These are phyloP conservation scores for Syritta pipiens DNA, from an alignment of 2,888 invertebrate species.

Conservation along the genomic window DNA sequence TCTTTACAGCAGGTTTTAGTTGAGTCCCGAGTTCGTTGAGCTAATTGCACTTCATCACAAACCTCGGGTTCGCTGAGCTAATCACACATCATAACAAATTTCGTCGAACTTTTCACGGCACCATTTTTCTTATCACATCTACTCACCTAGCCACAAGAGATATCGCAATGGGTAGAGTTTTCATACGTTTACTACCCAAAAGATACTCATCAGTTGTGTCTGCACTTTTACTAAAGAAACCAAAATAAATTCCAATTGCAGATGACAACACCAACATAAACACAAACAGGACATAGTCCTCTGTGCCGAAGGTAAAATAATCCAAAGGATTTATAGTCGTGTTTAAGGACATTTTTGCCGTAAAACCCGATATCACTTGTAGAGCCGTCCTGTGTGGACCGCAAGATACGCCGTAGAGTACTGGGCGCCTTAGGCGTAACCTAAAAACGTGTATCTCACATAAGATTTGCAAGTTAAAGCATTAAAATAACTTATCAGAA, in stretches of 20 bases:
- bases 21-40: no score
- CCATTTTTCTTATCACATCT: slow-evolving; percentile 54
- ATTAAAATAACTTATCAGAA: no score
- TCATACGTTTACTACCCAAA: slow-evolving; percentile 81
- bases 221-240: slow-evolving; percentile 80
- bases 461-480: no score
- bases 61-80: no score
- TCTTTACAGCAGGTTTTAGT: no score
- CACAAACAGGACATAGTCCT: slow-evolving; percentile 82
- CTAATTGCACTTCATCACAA: no score
- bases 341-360: slow-evolving; percentile 16
- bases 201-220: slow-evolving; percentile 82
- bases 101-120: not conserved
- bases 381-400: no score
- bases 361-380: no score
- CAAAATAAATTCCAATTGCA: slow-evolving; percentile 82
- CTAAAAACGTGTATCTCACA: no score
- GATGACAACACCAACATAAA: slow-evolving; percentile 81
- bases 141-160: slow-evolving; percentile 81
- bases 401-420: no score
- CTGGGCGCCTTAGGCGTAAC: no score
- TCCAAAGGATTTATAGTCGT: not conserved
- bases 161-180: slow-evolving; percentile 83
- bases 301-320: slow-evolving; percentile 72
- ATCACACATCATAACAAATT: not conserved